These are phyloP conservation scores for Fopius arisanus DNA, from an alignment of 1,140 invertebrate species.

Conservation along the genomic window DNA sequence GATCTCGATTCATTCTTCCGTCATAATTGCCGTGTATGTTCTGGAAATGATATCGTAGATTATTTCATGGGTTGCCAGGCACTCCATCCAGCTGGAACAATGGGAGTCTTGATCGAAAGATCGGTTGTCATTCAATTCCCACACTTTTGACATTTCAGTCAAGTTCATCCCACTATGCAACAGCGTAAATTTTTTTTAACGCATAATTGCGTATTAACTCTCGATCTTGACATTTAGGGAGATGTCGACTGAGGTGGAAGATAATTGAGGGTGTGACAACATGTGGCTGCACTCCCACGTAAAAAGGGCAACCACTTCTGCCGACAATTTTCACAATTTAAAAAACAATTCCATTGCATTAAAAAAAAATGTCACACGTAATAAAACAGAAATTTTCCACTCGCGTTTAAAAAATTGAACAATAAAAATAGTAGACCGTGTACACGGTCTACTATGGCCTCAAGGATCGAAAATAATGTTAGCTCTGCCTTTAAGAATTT, in stretches of 20 bases:
- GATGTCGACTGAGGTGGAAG: not conserved
- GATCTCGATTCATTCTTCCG: constrained; percentile 25
- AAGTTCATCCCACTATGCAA: not conserved
- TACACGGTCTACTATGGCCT: too few relatives aligned
- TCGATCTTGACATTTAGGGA: not conserved
- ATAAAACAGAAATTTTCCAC: too few relatives aligned
- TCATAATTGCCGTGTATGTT: constrained; percentile 44
- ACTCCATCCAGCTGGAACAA: not conserved
- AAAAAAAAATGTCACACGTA: too few relatives aligned
- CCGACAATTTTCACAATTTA: too few relatives aligned
- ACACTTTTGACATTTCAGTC: not conserved
- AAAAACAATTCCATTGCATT: too few relatives aligned
- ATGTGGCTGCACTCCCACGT: constrained; percentile 46
- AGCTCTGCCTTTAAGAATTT: not conserved
- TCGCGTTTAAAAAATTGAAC: too few relatives aligned
- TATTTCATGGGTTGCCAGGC: constrained; percentile 44
- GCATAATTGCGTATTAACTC: not conserved
- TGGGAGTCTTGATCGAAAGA: not conserved
- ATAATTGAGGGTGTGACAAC: constrained; percentile 9
- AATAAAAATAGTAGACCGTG: too few relatives aligned
- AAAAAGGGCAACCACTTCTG: constrained; percentile 7
- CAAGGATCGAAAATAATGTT: too few relatives aligned
- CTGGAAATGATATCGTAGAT: constrained; percentile 32
- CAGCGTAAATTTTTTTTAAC: not conserved
- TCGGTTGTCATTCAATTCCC: constrained; percentile 1